phyloP scores from a whole-genome alignment of 2,888 invertebrate genomes.

The Helicoverpa assulta region DNA sequence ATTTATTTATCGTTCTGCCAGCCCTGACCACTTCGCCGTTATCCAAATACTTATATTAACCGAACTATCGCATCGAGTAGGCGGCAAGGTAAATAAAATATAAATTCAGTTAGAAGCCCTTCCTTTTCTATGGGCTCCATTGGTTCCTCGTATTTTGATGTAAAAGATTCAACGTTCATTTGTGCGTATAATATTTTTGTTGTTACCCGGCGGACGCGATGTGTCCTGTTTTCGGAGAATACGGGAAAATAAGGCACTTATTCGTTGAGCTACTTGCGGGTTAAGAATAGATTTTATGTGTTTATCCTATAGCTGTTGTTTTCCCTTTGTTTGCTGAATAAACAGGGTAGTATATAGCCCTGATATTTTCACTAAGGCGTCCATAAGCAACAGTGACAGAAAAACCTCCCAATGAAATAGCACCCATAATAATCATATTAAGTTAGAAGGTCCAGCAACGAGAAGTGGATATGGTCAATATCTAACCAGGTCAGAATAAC shows the following conservation, averaged over 20 bases:
- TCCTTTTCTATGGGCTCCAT: slow-evolving; percentile 33
- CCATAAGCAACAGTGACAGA: not conserved
- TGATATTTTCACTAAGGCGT: not conserved
- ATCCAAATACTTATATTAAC: slow-evolving; percentile 61
- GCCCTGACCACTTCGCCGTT: slow-evolving; percentile 43
- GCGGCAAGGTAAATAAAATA: slow-evolving; percentile 61
- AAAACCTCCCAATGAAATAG: not conserved
- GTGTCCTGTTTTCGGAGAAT: slow-evolving; percentile 25
- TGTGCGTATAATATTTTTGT: slow-evolving; percentile 24
- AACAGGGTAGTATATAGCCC: not conserved
- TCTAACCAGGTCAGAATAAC: not conserved
- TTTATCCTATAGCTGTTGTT: not conserved
- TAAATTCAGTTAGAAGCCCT: slow-evolving; percentile 56
- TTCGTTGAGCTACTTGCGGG: slow-evolving; percentile 15
- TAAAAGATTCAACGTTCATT: slow-evolving; percentile 25
- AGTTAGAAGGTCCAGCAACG: not conserved
- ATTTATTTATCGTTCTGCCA: slow-evolving; percentile 32
- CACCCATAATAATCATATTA: not conserved
- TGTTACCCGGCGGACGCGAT: slow-evolving; percentile 8
- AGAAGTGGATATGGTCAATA: not conserved
- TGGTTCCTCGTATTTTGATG: slow-evolving; percentile 43
- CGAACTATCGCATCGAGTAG: slow-evolving; percentile 56
- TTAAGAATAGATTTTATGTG: slow-evolving; percentile 1
- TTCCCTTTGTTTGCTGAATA: slow-evolving; percentile 2
- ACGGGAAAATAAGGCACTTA: slow-evolving; percentile 27